Conservation (phyloP, 2,113 vertebrate genomes). For the Ploceus nigricollis region DNA sequence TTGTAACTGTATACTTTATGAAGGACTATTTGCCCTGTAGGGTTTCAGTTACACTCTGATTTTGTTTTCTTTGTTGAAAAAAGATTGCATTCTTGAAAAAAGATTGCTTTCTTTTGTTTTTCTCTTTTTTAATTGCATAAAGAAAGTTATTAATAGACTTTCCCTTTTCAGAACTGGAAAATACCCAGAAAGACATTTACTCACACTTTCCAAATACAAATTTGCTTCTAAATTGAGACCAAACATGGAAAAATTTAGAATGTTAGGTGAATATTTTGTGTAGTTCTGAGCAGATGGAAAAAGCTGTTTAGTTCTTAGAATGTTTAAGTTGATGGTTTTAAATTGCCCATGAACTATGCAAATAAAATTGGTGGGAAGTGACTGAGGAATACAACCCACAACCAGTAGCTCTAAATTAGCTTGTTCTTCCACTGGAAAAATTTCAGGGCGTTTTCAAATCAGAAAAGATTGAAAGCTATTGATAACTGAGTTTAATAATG, state of each 20-base stretch:
- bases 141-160: slow-evolving; percentile 28
- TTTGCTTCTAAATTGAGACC: neutral
- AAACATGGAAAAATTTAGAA: slow-evolving; percentile 20
- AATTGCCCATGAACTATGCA: slow-evolving; percentile 17
- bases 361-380: slow-evolving; percentile 7
- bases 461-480: neutral
- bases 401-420: slow-evolving; percentile 1
- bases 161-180: slow-evolving; percentile 31
- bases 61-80: neutral
- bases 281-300: neutral
- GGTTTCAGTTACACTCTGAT: neutral
- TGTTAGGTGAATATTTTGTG: neutral
- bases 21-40: neutral
- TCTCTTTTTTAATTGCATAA: neutral
- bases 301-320: neutral
- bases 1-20: neutral
- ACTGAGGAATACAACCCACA: neutral
- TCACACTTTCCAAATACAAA: slow-evolving; percentile 23
- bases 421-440: neutral
- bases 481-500: neutral
- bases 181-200: neutral
- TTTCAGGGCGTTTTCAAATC: neutral
- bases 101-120: neutral
- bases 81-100: neutral
- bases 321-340: neutral